A percentile compares a stretch with the other conserved stretches of the same genome.
phyloP scores from a whole-genome alignment of 2,888 invertebrate genomes.

The Eilema caniola region DNA sequence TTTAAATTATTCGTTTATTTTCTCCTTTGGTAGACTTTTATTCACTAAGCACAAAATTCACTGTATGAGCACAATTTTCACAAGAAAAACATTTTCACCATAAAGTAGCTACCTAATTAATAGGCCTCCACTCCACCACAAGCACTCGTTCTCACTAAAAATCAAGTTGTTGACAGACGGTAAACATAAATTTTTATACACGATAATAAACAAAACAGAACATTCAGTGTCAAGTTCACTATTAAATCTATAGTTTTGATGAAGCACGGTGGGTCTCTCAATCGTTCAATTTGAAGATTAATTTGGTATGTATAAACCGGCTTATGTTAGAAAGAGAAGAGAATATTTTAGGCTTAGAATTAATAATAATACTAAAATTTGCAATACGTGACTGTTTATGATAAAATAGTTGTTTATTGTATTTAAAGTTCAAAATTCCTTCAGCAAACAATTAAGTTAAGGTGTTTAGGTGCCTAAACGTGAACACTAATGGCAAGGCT shows the following conservation, averaged over 20 bases:
- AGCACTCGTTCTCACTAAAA: not conserved
- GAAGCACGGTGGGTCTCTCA: not conserved
- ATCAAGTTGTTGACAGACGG: not conserved
- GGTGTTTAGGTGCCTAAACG: not conserved
- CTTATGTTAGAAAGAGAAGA: conserved; percentile 4
- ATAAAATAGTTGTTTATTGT: not conserved
- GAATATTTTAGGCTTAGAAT: not conserved
- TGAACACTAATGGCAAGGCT: not conserved
- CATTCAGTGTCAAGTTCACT: not conserved
- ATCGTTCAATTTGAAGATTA: not conserved
- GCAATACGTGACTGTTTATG: not conserved
- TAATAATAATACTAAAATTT: not conserved
- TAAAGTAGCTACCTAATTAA: not conserved
- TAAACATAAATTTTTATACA: not conserved
- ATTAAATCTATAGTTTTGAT: not conserved
- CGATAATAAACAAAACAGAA: not conserved
- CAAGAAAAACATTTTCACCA: not conserved
- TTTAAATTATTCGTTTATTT: not conserved
- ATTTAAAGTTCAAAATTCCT: not conserved
- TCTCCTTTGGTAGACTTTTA: not conserved
- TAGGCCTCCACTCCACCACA: not conserved
- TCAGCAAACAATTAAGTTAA: not conserved
- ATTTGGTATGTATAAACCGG: not conserved
- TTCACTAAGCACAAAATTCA: not conserved
- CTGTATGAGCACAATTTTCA: conserved; percentile 1